phyloP scores from a whole-genome alignment of 1,140 invertebrate species.

The Zaprionus nigranus region DNA sequence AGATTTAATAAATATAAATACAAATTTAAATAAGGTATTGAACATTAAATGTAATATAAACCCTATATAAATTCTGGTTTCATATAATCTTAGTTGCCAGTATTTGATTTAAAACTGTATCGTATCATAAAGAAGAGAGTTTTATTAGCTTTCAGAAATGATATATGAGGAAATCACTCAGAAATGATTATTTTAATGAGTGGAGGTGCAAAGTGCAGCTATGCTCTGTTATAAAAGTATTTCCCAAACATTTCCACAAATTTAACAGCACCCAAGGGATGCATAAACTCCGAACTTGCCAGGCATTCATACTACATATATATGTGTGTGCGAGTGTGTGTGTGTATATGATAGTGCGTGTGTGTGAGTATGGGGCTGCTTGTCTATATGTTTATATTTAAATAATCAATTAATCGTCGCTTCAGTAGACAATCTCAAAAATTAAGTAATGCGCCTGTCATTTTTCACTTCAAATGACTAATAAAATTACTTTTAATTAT shows the following conservation, averaged over 20 bases:
- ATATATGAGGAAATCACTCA: slow-evolving; percentile 13
- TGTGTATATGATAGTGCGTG: background rate
- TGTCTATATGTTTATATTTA: slow-evolving; percentile 25
- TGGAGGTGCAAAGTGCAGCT: slow-evolving; percentile 55
- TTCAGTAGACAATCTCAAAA: slow-evolving; percentile 46
- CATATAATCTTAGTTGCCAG: too few relatives aligned
- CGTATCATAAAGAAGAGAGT: background rate
- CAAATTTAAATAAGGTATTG: too few relatives aligned
- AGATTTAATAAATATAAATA: too few relatives aligned
- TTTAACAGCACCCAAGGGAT: slow-evolving; percentile 26
- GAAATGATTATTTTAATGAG: slow-evolving; percentile 53
- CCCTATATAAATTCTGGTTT: too few relatives aligned
- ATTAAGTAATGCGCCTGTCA: too few relatives aligned
- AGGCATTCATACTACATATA: slow-evolving; percentile 24
- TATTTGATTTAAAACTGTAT: too few relatives aligned
- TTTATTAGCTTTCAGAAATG: slow-evolving; percentile 26
- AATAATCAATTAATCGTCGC: slow-evolving; percentile 39
- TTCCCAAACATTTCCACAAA: slow-evolving; percentile 1
- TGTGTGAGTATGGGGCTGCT: background rate
- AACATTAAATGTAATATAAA: too few relatives aligned
- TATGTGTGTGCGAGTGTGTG: background rate
- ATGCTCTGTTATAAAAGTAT: slow-evolving; percentile 33
- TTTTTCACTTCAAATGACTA: too few relatives aligned
- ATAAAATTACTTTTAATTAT: background rate
- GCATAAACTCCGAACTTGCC: slow-evolving; percentile 35